Evolutionary conservation across 2,797 vertebrate genomes (phyloP).

Genomic region (Tachyglossus aculeatus): DNA sequence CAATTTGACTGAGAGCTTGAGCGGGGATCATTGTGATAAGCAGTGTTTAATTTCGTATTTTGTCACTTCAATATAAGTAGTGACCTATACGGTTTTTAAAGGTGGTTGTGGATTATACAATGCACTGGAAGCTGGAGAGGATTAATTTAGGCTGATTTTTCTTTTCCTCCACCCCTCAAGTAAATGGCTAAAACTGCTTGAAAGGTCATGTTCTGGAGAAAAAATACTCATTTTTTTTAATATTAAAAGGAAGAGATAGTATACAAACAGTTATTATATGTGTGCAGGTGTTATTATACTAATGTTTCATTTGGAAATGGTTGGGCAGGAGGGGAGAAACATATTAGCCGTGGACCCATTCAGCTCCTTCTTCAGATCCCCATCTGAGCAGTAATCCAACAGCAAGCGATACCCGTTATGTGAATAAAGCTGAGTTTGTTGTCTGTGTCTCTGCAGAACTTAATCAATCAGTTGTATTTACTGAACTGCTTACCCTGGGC

Average conservation of each 20-base stretch:
- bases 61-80: conserved; percentile 40
- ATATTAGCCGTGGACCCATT: too few relatives aligned
- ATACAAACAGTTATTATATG: not conserved
- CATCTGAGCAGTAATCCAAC: too few relatives aligned
- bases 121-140: conserved; percentile 18
- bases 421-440: too few relatives aligned
- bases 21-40: conserved; percentile 33
- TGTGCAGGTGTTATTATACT: conserved; percentile 1
- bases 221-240: conserved; percentile 25
- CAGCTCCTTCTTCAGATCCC: too few relatives aligned
- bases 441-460: too few relatives aligned
- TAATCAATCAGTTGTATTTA: too few relatives aligned
- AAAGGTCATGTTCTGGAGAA: conserved; percentile 51
- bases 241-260: conserved; percentile 20
- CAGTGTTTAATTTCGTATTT: conserved; percentile 52
- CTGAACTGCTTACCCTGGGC: too few relatives aligned
- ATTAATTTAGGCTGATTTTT: conserved; percentile 34
- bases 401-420: too few relatives aligned
- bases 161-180: conserved; percentile 11
- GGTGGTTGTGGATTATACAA: conserved; percentile 45
- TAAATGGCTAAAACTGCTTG: conserved; percentile 28
- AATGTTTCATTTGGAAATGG: conserved; percentile 10
- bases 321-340: not conserved
- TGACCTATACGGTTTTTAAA: conserved; percentile 45
- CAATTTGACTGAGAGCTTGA: conserved; percentile 51